Evolutionary conservation across 1,140 invertebrate species (phyloP).

Genomic region (Drosophila parvula): DNA sequence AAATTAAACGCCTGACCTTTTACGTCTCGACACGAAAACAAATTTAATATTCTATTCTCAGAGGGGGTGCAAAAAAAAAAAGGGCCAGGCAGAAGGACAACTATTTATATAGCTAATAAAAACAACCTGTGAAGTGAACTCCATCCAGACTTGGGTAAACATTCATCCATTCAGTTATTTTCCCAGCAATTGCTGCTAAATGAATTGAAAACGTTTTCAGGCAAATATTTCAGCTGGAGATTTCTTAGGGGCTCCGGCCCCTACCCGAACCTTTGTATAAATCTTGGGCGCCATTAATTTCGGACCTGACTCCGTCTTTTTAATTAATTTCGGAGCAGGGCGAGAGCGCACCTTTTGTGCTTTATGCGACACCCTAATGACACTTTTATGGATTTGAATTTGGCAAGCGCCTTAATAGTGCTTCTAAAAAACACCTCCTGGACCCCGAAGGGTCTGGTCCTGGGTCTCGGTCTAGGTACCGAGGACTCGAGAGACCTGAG

Average conservation of each 20-base stretch:
- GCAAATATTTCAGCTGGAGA: conserved; percentile 18
- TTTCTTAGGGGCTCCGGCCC: background rate
- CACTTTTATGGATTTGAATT: conserved; percentile 63
- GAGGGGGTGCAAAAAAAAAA: background rate
- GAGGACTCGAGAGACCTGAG: background rate
- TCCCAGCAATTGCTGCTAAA: conserved; percentile 20
- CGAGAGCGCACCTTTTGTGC: conserved; percentile 45
- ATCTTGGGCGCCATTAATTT: conserved; percentile 64
- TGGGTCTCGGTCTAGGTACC: background rate
- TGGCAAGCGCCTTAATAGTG: conserved; percentile 30
- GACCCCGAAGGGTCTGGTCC: background rate
- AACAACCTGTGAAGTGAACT: conserved; percentile 29
- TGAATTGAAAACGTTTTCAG: conserved; percentile 32
- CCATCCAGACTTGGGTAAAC: conserved; percentile 1
- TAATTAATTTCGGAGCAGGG: conserved; percentile 62
- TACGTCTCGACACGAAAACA: conserved; percentile 22
- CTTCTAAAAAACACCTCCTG: conserved; percentile 15
- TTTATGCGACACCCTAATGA: conserved; percentile 61
- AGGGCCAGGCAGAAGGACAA: background rate
- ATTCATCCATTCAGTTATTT: conserved; percentile 25
- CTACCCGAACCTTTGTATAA: conserved; percentile 50
- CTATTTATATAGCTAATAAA: conserved; percentile 37
- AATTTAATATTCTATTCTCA: conserved; percentile 47
- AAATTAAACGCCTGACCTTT: conserved; percentile 63
- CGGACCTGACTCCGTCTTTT: conserved; percentile 43